Conservation (phyloP, 2,113 vertebrate species). For the Vombatus ursinus region DNA sequence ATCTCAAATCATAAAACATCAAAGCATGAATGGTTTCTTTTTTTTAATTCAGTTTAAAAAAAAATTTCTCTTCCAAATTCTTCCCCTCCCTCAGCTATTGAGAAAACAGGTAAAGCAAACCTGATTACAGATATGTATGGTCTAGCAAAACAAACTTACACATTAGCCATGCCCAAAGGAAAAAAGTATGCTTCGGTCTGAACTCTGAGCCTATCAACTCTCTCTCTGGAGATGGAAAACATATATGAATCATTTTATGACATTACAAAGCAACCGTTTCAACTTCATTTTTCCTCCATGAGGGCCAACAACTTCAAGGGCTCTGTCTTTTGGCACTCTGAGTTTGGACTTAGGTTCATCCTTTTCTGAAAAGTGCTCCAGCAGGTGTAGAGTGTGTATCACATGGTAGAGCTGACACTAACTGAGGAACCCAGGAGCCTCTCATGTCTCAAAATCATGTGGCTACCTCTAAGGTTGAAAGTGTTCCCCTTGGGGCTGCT, state of each 20-base stretch:
- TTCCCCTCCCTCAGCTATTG: background rate
- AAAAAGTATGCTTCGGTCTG: background rate
- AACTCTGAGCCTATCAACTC: background rate
- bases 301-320: background rate
- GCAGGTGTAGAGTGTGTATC: background rate
- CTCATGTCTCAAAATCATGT: background rate
- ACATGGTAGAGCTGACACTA: background rate
- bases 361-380: background rate
- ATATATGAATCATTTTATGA: too few relatives aligned
- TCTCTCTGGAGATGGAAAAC: background rate
- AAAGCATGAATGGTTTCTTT: background rate
- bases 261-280: background rate
- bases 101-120: background rate
- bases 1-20: background rate
- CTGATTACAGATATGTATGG: background rate
- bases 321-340: too few relatives aligned
- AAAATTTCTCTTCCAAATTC: background rate
- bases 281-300: background rate
- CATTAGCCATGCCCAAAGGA: background rate
- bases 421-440: background rate
- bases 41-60: background rate
- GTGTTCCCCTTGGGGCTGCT: background rate
- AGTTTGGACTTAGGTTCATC: background rate
- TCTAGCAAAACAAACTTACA: background rate
- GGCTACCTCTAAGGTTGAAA: background rate